phyloP scores from a whole-genome alignment of 2,888 invertebrate species.

The Cosmopolites sordidus region DNA sequence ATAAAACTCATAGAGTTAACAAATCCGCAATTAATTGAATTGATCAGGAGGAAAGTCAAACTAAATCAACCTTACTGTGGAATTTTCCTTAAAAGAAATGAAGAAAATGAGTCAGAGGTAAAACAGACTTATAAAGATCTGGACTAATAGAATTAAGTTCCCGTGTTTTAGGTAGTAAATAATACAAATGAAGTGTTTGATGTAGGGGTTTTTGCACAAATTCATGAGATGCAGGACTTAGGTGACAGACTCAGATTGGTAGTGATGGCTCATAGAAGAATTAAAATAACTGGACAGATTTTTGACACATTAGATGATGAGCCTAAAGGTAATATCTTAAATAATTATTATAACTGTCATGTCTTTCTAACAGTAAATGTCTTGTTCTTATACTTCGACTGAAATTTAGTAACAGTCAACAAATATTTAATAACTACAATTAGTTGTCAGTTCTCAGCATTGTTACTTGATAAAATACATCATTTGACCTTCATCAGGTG shows the following conservation, averaged over 20 bases:
- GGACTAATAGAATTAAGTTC: neutral
- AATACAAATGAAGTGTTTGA: constrained; percentile 80
- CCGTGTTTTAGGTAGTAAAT: constrained; percentile 53
- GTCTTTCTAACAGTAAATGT: too few relatives aligned
- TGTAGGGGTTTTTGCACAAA: constrained; percentile 96
- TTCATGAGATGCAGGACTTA: constrained; percentile 94
- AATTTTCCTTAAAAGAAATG: constrained; percentile 89
- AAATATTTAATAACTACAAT: too few relatives aligned
- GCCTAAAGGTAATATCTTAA: constrained; percentile 41
- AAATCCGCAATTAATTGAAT: constrained; percentile 80
- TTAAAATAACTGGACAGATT: constrained; percentile 75
- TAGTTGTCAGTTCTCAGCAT: too few relatives aligned
- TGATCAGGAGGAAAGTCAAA: constrained; percentile 89
- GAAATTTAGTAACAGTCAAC: too few relatives aligned
- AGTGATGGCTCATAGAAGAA: constrained; percentile 90
- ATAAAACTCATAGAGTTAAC: constrained; percentile 94
- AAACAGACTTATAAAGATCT: neutral
- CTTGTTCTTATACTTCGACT: too few relatives aligned
- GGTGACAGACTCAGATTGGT: constrained; percentile 87
- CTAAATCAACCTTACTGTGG: constrained; percentile 97
- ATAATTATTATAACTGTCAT: too few relatives aligned
- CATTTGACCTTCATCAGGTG: too few relatives aligned
- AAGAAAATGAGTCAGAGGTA: constrained; percentile 78
- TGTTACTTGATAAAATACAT: too few relatives aligned
- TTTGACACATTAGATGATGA: constrained; percentile 66